phyloP scores from a whole-genome alignment of 2,797 vertebrate genomes.

The Bradypus variegatus region DNA sequence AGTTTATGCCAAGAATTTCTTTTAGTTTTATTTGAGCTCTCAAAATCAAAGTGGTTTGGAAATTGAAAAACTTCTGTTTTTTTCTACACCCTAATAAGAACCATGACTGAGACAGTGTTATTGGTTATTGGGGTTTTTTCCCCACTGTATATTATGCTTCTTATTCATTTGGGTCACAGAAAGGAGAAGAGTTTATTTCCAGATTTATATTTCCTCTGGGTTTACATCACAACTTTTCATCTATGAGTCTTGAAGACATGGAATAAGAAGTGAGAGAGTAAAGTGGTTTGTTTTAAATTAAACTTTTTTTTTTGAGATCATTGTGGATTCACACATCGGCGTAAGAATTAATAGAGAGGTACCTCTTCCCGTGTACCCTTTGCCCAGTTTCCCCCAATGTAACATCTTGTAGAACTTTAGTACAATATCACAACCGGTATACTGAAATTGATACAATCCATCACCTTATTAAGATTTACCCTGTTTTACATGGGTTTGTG shows the following conservation, averaged over 20 bases:
- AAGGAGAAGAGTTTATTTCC: background rate
- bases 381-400: background rate
- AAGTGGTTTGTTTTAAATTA: conserved; percentile 36
- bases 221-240: background rate
- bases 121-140: too few species aligned
- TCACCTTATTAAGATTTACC: background rate
- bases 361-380: background rate
- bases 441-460: background rate
- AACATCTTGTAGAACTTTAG: background rate
- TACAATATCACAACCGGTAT: background rate
- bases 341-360: background rate
- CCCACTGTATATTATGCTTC: too few species aligned
- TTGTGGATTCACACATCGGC: background rate
- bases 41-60: background rate
- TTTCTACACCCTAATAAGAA: background rate
- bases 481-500: background rate
- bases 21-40: background rate
- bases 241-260: background rate
- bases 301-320: conserved; percentile 3
- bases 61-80: background rate
- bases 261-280: conserved; percentile 4
- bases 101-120: background rate
- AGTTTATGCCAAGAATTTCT: background rate
- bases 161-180: too few species aligned
- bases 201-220: background rate